These are phyloP conservation scores for Discoglossus pictus DNA, from an alignment of 2,797 vertebrate species.

Conservation along the genomic window DNA sequence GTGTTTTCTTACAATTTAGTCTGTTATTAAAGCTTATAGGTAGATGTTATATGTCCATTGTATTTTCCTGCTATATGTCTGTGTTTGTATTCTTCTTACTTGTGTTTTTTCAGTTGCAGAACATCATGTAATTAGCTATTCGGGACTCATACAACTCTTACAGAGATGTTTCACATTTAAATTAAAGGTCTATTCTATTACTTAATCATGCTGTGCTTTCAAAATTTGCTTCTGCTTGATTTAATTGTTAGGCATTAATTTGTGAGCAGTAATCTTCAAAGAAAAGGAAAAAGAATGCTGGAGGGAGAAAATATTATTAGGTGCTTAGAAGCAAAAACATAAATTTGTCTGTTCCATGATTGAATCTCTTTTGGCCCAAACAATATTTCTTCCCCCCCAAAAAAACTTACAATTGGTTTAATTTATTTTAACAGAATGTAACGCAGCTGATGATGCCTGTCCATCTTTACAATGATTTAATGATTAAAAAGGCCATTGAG, in stretches of 20 bases:
- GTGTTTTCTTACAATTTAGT: conserved; percentile 55
- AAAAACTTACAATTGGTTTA: conserved; percentile 89
- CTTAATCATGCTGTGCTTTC: conserved; percentile 74
- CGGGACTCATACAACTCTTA: conserved; percentile 71
- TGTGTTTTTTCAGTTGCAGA: conserved; percentile 92
- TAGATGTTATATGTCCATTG: conserved; percentile 56
- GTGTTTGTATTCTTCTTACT: conserved; percentile 78
- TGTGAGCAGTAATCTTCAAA: conserved; percentile 76
- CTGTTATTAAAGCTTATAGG: conserved; percentile 60
- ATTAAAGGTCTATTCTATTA: conserved; percentile 76
- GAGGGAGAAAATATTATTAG: conserved; percentile 78
- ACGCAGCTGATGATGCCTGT: no score
- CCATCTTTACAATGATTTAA: no score
- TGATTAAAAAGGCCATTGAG: no score
- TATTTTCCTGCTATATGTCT: conserved; percentile 64
- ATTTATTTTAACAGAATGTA: conserved; percentile 93
- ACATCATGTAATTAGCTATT: conserved; percentile 94
- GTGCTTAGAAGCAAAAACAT: conserved; percentile 79
- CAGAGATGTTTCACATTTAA: conserved; percentile 84
- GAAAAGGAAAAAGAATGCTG: conserved; percentile 63
- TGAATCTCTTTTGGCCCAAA: conserved; percentile 85
- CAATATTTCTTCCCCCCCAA: conserved; percentile 68
- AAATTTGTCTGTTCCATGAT: conserved; percentile 86
- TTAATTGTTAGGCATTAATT: conserved; percentile 84
- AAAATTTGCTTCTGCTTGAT: conserved; percentile 77